Conservation (phyloP, 2,888 invertebrate genomes). For the Habroteleia sp. region DNA sequence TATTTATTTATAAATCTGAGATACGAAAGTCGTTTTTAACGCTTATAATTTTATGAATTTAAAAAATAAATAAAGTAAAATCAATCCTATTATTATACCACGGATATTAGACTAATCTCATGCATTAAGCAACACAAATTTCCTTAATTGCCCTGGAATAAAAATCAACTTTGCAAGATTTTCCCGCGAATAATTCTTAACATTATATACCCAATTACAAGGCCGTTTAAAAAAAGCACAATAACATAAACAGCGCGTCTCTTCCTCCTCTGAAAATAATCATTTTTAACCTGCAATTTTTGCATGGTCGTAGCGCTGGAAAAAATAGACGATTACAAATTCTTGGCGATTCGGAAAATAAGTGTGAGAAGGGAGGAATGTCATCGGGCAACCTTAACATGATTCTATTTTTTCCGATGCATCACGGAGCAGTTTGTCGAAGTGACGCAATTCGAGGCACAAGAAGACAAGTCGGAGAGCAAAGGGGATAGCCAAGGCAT, state of each 20-base stretch:
- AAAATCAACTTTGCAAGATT: too few species aligned
- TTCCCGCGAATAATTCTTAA: slow-evolving; percentile 42
- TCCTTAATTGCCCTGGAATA: too few species aligned
- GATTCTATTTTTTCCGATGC: slow-evolving; percentile 80
- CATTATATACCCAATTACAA: slow-evolving; percentile 53
- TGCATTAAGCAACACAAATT: too few species aligned
- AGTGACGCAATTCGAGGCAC: slow-evolving; percentile 67
- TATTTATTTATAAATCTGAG: too few species aligned
- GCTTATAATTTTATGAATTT: too few species aligned
- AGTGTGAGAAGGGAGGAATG: slow-evolving; percentile 62
- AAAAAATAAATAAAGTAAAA: too few species aligned
- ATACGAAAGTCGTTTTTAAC: too few species aligned
- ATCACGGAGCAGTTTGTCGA: slow-evolving; percentile 66
- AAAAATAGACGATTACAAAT: slow-evolving; percentile 63
- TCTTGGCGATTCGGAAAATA: slow-evolving; percentile 54
- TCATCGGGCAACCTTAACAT: slow-evolving; percentile 79
- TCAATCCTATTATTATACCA: too few species aligned
- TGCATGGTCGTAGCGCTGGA: slow-evolving; percentile 37
- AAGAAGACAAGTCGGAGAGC: slow-evolving; percentile 49
- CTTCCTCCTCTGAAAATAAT: slow-evolving; percentile 21
- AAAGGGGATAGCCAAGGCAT: slow-evolving; percentile 53
- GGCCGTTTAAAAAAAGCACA: slow-evolving; percentile 33
- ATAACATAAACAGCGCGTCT: slow-evolving; percentile 29
- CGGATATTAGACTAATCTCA: too few species aligned
- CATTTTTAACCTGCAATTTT: slow-evolving; percentile 37